These are phyloP conservation scores for Microcebus lehilahytsara DNA, from an alignment of 2,113 vertebrate genomes.

Conservation along the genomic window DNA sequence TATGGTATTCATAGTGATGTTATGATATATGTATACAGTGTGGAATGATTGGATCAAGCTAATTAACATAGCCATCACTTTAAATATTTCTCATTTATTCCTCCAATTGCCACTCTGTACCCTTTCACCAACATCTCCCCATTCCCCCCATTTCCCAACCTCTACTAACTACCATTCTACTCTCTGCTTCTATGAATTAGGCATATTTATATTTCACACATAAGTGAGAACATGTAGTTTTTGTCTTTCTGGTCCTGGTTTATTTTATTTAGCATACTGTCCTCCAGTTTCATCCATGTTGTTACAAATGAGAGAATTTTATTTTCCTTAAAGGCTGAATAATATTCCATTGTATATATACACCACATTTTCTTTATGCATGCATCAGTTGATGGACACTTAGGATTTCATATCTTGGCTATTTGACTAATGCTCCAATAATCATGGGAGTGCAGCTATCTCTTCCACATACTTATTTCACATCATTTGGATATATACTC, in stretches of 20 bases:
- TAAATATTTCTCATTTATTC: not conserved
- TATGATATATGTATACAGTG: not conserved
- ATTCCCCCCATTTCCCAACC: not conserved
- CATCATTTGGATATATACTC: not conserved
- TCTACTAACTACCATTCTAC: not conserved
- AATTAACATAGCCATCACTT: not conserved
- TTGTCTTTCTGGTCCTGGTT: not conserved
- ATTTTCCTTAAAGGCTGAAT: too few species aligned
- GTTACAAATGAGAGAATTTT: not conserved
- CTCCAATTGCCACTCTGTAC: not conserved
- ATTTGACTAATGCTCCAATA: too few species aligned
- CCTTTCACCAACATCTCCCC: not conserved
- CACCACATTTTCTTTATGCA: too few species aligned
- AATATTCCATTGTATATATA: too few species aligned
- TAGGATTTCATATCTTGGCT: too few species aligned
- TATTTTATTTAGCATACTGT: not conserved
- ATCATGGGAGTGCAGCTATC: too few species aligned
- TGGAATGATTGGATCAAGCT: not conserved
- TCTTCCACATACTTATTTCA: too few species aligned
- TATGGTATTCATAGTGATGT: not conserved
- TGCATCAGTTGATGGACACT: too few species aligned
- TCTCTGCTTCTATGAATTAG: not conserved
- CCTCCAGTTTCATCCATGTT: not conserved
- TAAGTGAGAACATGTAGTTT: not conserved
- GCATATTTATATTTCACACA: too few species aligned